These are phyloP conservation scores for Dendrocincla tyrannina DNA, from an alignment of 2,797 vertebrate species.

Conservation along the genomic window DNA sequence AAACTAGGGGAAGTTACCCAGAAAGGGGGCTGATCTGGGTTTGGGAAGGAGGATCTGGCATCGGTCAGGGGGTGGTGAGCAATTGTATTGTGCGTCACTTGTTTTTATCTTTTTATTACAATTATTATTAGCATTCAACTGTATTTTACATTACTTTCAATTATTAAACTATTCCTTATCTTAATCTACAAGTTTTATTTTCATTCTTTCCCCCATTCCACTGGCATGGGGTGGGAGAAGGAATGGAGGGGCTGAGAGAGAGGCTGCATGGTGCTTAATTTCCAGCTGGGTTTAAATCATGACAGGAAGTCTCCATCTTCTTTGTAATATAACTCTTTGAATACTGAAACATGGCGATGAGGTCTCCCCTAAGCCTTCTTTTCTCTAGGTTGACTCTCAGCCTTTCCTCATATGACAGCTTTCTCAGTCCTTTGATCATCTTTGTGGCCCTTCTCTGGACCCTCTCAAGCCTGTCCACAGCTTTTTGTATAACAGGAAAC, in stretches of 20 bases:
- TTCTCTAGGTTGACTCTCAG: neutral
- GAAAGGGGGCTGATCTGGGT: neutral
- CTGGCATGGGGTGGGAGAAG: neutral
- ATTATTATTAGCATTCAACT: neutral
- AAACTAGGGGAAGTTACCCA: neutral
- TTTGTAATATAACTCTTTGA: neutral
- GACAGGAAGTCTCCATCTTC: neutral
- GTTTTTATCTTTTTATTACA: neutral
- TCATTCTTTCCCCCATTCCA: neutral
- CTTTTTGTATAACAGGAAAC: neutral
- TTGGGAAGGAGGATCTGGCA: neutral
- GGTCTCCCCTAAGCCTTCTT: neutral
- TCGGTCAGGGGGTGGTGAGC: accelerated
- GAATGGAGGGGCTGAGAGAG: accelerated
- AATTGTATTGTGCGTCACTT: neutral
- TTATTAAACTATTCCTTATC: neutral
- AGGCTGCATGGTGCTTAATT: neutral
- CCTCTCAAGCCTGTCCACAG: neutral
- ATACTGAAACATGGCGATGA: neutral
- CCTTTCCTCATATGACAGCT: neutral
- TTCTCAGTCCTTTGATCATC: neutral
- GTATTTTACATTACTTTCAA: neutral
- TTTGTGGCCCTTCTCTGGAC: neutral
- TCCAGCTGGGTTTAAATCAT: neutral
- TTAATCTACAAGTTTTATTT: neutral